Evolutionary conservation across 2,113 vertebrate genomes (phyloP).

Genomic region (Struthio camelus): DNA sequence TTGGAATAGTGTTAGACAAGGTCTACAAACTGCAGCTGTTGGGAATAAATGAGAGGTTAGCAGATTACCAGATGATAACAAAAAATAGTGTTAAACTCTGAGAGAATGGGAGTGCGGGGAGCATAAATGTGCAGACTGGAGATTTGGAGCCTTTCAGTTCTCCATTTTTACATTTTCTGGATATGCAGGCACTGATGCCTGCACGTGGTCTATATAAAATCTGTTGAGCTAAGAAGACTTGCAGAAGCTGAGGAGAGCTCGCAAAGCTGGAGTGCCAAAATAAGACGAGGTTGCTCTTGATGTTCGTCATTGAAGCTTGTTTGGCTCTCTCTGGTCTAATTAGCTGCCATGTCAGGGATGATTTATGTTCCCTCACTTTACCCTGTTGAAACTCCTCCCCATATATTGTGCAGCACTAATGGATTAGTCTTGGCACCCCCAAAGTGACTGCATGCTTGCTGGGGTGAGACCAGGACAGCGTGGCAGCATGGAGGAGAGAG

Average conservation of each 20-base stretch:
- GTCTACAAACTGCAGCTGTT: conserved; percentile 50
- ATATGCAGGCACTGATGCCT: not conserved
- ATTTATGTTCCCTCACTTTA: not conserved
- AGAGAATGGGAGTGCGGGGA: not conserved
- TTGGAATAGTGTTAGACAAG: conserved; percentile 40
- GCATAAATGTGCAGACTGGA: not conserved
- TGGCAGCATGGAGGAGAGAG: not conserved
- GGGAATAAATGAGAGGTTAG: conserved; percentile 50
- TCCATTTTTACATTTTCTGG: not conserved
- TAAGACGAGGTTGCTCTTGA: not conserved
- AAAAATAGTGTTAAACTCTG: not conserved
- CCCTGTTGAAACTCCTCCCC: not conserved
- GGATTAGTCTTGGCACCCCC: not conserved
- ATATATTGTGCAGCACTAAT: not conserved
- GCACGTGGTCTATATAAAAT: not conserved
- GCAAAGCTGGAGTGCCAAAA: not conserved
- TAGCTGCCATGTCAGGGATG: not conserved
- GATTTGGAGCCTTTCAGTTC: not conserved
- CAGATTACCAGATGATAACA: conserved; percentile 53
- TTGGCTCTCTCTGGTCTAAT: not conserved
- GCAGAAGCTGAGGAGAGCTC: not conserved
- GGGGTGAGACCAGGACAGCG: not conserved
- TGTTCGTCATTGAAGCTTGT: not conserved
- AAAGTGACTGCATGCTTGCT: fast-evolving
- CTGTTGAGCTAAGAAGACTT: not conserved